phyloP scores from a whole-genome alignment of 2,113 vertebrate species.

The Nanorana parkeri region DNA sequence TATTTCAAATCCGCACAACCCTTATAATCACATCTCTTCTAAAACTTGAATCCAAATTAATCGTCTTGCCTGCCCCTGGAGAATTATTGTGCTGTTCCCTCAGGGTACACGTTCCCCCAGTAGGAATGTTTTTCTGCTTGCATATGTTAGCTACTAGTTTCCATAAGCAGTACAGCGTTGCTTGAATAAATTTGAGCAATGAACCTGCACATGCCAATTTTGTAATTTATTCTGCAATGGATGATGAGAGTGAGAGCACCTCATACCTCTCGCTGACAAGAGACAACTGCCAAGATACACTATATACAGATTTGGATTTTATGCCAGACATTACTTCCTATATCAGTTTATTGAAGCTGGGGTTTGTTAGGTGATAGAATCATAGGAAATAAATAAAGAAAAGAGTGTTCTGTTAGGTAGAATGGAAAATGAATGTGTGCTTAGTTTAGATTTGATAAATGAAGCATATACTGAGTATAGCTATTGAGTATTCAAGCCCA shows the following conservation, averaged over 20 bases:
- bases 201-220: slow-evolving; percentile 44
- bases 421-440: neutral
- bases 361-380: slow-evolving; percentile 2
- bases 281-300: neutral
- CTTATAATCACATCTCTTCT: slow-evolving; percentile 14
- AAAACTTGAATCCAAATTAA: slow-evolving; percentile 42
- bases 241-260: slow-evolving; percentile 7
- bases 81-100: slow-evolving; percentile 31
- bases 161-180: slow-evolving; percentile 21
- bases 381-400: neutral
- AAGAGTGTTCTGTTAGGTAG: neutral
- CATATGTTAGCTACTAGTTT: slow-evolving; percentile 35
- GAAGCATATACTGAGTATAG: too few relatives aligned
- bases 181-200: slow-evolving; percentile 43
- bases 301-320: slow-evolving; percentile 12
- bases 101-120: slow-evolving; percentile 33
- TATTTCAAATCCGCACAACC: slow-evolving; percentile 1
- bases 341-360: neutral
- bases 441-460: too few relatives aligned
- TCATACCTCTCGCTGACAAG: slow-evolving; percentile 18
- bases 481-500: too few relatives aligned
- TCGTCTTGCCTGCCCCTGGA: slow-evolving; percentile 9
- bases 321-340: neutral
- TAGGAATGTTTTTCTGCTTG: slow-evolving; percentile 32
- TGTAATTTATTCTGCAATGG: slow-evolving; percentile 46